Conservation (phyloP, 2,888 invertebrate species). For the Philereme transversata region DNA sequence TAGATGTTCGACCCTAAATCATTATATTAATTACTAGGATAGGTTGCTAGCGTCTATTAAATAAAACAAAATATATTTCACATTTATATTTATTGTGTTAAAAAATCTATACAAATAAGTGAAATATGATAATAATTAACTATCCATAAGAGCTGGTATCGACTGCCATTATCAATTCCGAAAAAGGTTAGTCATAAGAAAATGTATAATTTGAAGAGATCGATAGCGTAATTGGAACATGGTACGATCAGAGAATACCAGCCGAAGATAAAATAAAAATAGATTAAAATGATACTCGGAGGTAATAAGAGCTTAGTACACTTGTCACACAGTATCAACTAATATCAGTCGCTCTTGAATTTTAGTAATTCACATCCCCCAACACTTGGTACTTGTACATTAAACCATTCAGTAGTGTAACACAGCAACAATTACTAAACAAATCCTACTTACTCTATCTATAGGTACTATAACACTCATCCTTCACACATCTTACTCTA, state of each 20-base stretch:
- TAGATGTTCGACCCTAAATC: too few relatives aligned
- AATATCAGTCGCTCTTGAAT: conserved; percentile 73
- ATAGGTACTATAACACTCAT: conserved; percentile 63
- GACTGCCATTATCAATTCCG: conserved; percentile 54
- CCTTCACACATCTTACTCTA: conserved; percentile 64
- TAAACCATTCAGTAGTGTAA: conserved; percentile 62
- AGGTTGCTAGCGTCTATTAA: conserved; percentile 28
- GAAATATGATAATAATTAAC: conserved; percentile 79
- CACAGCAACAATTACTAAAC: conserved; percentile 74
- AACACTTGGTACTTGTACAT: conserved; percentile 51
- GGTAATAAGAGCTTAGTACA: conserved; percentile 80
- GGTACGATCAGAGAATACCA: conserved; percentile 49
- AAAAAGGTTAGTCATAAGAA: conserved; percentile 34
- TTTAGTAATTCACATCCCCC: conserved; percentile 56
- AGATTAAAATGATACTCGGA: conserved; percentile 83
- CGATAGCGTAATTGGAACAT: conserved; percentile 39
- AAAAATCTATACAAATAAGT: conserved; percentile 83
- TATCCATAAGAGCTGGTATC: conserved; percentile 65
- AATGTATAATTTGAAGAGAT: conserved; percentile 31
- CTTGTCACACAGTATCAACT: conserved; percentile 76
- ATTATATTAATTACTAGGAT: too few relatives aligned
- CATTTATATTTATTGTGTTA: conserved; percentile 84
- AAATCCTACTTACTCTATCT: conserved; percentile 65
- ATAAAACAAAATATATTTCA: conserved; percentile 74
- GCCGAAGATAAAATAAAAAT: conserved; percentile 68